These are phyloP conservation scores for Monomorium pharaonis DNA, from an alignment of 1,140 invertebrate species.

Conservation along the genomic window DNA sequence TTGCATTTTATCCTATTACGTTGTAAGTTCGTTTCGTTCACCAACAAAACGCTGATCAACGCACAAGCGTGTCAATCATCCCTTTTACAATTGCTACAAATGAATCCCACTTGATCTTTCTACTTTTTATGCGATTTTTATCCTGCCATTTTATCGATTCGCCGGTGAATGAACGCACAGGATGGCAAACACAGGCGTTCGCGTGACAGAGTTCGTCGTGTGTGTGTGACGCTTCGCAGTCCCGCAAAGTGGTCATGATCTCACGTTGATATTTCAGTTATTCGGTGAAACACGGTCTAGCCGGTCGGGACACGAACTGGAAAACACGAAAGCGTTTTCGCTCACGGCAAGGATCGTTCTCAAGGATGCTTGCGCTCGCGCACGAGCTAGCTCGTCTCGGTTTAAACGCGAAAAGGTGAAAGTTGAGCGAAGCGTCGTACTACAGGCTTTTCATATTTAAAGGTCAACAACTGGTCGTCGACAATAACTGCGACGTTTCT, in stretches of 20 bases:
- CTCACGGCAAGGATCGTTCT: constrained; percentile 57
- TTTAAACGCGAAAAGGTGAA: constrained; percentile 54
- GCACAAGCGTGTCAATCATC: background rate
- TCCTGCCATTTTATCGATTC: constrained; percentile 31
- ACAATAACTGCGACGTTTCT: constrained; percentile 55
- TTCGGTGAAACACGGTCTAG: constrained; percentile 3
- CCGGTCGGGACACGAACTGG: background rate
- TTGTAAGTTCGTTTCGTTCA: background rate
- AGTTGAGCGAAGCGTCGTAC: constrained; percentile 47
- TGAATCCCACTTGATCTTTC: background rate
- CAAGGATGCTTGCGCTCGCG: constrained; percentile 41
- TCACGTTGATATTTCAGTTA: constrained; percentile 40
- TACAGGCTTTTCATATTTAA: constrained; percentile 56
- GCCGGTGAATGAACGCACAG: background rate
- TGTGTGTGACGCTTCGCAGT: background rate
- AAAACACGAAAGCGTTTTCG: constrained; percentile 33
- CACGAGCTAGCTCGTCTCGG: constrained; percentile 38
- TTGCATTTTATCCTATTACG: background rate
- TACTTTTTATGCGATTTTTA: background rate
- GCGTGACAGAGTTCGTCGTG: background rate
- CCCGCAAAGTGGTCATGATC: constrained; percentile 28
- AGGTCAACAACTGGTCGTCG: constrained; percentile 53
- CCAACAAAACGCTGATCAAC: background rate
- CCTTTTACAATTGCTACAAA: background rate
- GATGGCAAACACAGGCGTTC: background rate